These are phyloP conservation scores for Chromobotia macracanthus DNA, from an alignment of 2,797 vertebrate species.

Conservation along the genomic window DNA sequence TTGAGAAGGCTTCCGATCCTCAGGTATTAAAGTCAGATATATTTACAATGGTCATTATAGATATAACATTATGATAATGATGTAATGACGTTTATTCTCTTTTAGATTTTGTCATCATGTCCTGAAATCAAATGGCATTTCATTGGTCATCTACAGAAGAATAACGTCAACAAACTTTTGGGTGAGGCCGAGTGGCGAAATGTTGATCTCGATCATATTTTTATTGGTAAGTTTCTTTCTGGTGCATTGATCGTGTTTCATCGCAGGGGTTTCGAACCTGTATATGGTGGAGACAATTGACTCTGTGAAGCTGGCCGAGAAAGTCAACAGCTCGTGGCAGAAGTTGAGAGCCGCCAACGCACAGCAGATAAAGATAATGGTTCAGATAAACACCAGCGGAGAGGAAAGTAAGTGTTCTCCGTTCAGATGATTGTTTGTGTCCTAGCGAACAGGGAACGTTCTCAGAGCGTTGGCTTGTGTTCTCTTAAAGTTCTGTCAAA, in stretches of 20 bases:
- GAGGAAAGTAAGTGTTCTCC: slow-evolving; percentile 87
- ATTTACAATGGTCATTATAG: background rate
- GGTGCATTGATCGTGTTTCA: background rate
- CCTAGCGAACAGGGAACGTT: background rate
- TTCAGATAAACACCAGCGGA: slow-evolving; percentile 95
- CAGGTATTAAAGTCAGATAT: slow-evolving; percentile 73
- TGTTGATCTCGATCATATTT: background rate
- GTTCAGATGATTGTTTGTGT: background rate
- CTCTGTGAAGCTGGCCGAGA: slow-evolving; percentile 91
- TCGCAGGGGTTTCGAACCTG: slow-evolving; percentile 88
- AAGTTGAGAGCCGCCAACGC: slow-evolving; percentile 76
- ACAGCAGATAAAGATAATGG: slow-evolving; percentile 90
- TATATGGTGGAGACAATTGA: slow-evolving; percentile 94
- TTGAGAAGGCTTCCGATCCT: slow-evolving; percentile 93
- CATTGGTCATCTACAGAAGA: slow-evolving; percentile 95
- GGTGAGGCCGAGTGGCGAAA: slow-evolving; percentile 69
- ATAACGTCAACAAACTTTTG: slow-evolving; percentile 91
- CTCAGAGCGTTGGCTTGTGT: no score
- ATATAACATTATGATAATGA: background rate
- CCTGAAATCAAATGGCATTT: slow-evolving; percentile 99
- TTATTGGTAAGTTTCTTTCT: background rate
- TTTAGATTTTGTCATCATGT: slow-evolving; percentile 88
- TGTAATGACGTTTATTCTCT: background rate
- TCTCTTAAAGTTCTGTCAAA: no score
- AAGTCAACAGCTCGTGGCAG: slow-evolving; percentile 91